Evolutionary conservation across 2,797 vertebrate genomes (phyloP).

Genomic region (Kryptolebias ocellatus): DNA sequence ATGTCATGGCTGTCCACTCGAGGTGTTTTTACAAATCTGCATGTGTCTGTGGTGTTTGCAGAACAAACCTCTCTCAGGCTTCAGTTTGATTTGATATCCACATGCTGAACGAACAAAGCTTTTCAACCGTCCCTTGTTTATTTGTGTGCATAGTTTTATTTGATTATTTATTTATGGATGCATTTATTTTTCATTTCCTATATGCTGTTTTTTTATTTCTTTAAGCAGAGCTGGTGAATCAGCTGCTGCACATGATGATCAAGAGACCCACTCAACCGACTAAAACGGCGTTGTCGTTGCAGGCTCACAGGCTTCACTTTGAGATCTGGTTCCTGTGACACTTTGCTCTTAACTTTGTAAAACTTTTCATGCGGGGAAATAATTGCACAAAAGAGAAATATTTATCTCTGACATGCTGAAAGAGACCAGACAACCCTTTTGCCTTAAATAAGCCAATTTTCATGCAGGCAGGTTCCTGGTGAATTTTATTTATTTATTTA

Average conservation of each 20-base stretch:
- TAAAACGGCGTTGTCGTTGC: slow-evolving; percentile 24
- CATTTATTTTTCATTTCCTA: background rate
- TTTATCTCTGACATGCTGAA: slow-evolving; percentile 21
- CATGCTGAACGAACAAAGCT: slow-evolving; percentile 26
- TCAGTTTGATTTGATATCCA: slow-evolving; percentile 28
- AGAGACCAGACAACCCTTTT: no score
- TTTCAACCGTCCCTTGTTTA: slow-evolving; percentile 16
- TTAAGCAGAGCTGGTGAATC: slow-evolving; percentile 7
- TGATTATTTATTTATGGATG: background rate
- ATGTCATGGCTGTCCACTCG: background rate
- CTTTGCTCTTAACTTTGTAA: slow-evolving; percentile 15
- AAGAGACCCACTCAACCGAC: slow-evolving; percentile 5
- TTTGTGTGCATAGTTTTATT: background rate
- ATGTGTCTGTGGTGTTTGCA: slow-evolving; percentile 12
- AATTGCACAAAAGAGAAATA: slow-evolving; percentile 9
- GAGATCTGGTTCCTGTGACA: slow-evolving; percentile 11
- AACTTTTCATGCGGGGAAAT: slow-evolving; percentile 19
- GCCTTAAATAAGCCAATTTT: no score
- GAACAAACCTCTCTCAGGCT: slow-evolving; percentile 19
- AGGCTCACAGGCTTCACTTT: slow-evolving; percentile 21
- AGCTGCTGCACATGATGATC: slow-evolving; percentile 13
- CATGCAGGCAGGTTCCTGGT: no score
- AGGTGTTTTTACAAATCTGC: slow-evolving; percentile 13
- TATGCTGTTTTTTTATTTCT: slow-evolving; percentile 12
- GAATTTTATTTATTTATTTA: no score